Evolutionary conservation across 2,113 vertebrate species (phyloP).

Genomic region (Neotoma lepida): DNA sequence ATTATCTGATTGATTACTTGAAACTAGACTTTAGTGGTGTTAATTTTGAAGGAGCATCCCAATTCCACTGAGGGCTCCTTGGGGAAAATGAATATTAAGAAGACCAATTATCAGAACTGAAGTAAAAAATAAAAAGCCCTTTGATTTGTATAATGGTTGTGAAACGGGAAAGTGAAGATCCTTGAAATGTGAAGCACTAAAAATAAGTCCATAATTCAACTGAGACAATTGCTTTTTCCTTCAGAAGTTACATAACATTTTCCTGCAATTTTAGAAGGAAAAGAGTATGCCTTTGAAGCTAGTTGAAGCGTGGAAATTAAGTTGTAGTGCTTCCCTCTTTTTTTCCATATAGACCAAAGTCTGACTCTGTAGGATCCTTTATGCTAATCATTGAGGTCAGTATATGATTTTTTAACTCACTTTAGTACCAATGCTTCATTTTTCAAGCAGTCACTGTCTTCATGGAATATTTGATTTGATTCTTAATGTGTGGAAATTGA

Average conservation of each 20-base stretch:
- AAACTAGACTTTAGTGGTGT: conserved; percentile 14
- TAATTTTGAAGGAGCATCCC: conserved; percentile 24
- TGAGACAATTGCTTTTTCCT: conserved; percentile 6
- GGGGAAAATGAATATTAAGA: conserved; percentile 13
- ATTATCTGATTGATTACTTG: conserved; percentile 14
- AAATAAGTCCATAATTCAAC: neutral
- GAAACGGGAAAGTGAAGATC: conserved; percentile 26
- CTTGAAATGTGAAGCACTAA: conserved; percentile 28
- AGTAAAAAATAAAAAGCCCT: conserved; percentile 29
- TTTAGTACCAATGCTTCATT: neutral
- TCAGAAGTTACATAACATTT: conserved; percentile 3
- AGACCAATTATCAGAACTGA: conserved; percentile 56
- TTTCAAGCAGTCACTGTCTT: neutral
- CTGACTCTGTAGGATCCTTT: neutral
- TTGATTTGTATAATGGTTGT: conserved; percentile 43
- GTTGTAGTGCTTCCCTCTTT: neutral
- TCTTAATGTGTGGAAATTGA: conserved; percentile 43
- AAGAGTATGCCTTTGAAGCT: neutral
- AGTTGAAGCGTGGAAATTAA: neutral
- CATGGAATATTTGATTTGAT: neutral
- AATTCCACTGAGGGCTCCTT: neutral
- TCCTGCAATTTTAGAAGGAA: neutral
- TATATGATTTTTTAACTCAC: neutral
- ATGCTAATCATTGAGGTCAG: neutral
- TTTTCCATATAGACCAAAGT: neutral